Evolutionary conservation across 1,140 invertebrate genomes (phyloP).

Genomic region (Ectropis grisescens): DNA sequence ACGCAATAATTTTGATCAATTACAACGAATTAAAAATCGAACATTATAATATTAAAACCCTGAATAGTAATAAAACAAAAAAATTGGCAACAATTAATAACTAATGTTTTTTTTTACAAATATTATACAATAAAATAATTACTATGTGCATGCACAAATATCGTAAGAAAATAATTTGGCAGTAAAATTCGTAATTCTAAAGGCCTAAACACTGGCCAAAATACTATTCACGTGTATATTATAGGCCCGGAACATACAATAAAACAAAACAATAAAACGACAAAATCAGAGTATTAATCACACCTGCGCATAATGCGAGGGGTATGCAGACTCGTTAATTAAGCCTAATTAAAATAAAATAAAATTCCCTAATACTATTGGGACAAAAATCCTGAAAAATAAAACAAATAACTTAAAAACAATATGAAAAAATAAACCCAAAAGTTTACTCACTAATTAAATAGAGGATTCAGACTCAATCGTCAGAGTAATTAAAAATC

Average conservation of each 20-base stretch:
- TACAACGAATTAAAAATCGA: constrained; percentile 64
- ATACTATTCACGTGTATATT: constrained; percentile 61
- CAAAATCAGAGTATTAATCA: constrained; percentile 65
- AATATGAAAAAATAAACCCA: constrained; percentile 67
- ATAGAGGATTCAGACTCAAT: constrained; percentile 63
- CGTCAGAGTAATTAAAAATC: constrained; percentile 36
- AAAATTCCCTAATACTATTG: constrained; percentile 69
- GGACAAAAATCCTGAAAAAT: constrained; percentile 69
- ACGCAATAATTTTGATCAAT: constrained; percentile 69
- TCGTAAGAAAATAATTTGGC: constrained; percentile 70
- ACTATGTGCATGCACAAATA: constrained; percentile 67
- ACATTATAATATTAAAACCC: constrained; percentile 62
- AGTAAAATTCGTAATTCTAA: constrained; percentile 69
- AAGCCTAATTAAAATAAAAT: constrained; percentile 66
- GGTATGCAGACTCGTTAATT: constrained; percentile 55
- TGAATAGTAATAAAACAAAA: constrained; percentile 63
- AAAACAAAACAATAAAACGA: constrained; percentile 60
- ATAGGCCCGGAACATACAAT: constrained; percentile 59
- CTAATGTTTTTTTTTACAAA: constrained; percentile 59
- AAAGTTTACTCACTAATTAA: constrained; percentile 65
- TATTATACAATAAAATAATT: constrained; percentile 67
- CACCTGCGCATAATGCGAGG: constrained; percentile 51
- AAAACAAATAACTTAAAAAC: constrained; percentile 71
- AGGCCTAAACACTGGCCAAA: constrained; percentile 63
- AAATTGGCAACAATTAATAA: constrained; percentile 68